Evolutionary conservation across 2,888 invertebrate species (phyloP).

Genomic region (Chrysina gloriosa): DNA sequence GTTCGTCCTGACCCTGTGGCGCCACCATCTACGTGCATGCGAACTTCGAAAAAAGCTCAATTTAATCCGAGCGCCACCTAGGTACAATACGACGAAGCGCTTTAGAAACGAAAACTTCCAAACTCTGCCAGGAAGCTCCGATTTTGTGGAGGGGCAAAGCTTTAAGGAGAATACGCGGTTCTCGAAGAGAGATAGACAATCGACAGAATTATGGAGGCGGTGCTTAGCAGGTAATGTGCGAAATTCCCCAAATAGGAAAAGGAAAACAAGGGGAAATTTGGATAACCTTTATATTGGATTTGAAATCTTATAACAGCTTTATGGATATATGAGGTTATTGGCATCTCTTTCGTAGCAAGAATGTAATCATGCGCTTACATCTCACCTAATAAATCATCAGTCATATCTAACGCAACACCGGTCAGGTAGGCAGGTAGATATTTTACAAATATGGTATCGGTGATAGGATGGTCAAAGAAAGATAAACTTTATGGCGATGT

Average conservation of each 20-base stretch:
- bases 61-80: slow-evolving; percentile 51
- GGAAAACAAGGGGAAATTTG: slow-evolving; percentile 13
- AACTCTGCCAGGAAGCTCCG: slow-evolving; percentile 18
- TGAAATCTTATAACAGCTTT: neutral
- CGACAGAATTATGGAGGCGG: slow-evolving; percentile 7
- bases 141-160: slow-evolving; percentile 32
- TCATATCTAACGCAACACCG: slow-evolving; percentile 56
- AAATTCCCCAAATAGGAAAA: slow-evolving; percentile 7
- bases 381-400: slow-evolving; percentile 60
- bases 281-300: slow-evolving; percentile 12
- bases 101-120: slow-evolving; percentile 14
- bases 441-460: slow-evolving; percentile 58
- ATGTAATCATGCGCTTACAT: slow-evolving; percentile 57
- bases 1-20: slow-evolving; percentile 42
- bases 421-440: slow-evolving; percentile 56
- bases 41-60: slow-evolving; percentile 43
- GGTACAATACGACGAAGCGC: slow-evolving; percentile 43
- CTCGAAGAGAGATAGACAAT: slow-evolving; percentile 41
- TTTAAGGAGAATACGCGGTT: slow-evolving; percentile 40
- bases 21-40: slow-evolving; percentile 47
- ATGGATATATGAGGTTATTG: slow-evolving; percentile 45
- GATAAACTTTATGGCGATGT: slow-evolving; percentile 49
- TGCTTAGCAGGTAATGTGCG: neutral
- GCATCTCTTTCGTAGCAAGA: slow-evolving; percentile 46
- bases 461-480: slow-evolving; percentile 47